Evolutionary conservation across 2,888 invertebrate genomes (phyloP).

Genomic region (Laspeyria flexula): DNA sequence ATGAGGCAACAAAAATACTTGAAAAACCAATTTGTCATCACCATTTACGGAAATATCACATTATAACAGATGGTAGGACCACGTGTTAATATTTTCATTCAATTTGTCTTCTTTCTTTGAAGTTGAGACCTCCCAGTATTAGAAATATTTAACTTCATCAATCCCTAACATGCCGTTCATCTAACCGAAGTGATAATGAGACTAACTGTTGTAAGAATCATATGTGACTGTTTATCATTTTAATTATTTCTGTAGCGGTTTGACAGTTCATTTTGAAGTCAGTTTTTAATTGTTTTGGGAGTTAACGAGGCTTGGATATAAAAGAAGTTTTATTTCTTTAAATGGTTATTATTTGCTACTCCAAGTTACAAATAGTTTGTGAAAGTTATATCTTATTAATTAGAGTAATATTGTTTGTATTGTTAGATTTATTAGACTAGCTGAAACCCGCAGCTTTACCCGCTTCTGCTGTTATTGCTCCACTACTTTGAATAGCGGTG

Average conservation of each 20-base stretch:
- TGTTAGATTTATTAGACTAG: too few relatives aligned
- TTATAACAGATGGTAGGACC: slow-evolving; percentile 28
- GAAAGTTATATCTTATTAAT: too few relatives aligned
- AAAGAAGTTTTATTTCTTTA: neutral
- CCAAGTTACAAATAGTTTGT: too few relatives aligned
- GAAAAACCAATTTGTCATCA: slow-evolving; percentile 9
- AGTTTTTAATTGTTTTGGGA: neutral
- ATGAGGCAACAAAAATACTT: neutral
- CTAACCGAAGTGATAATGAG: slow-evolving; percentile 34
- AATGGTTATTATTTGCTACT: too few relatives aligned
- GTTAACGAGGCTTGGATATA: neutral
- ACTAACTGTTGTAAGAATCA: slow-evolving; percentile 4
- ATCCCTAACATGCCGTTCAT: slow-evolving; percentile 18
- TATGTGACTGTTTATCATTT: slow-evolving; percentile 22
- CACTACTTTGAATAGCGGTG: too few relatives aligned
- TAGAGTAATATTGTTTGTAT: too few relatives aligned
- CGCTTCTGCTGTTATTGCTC: too few relatives aligned
- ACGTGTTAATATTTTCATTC: slow-evolving; percentile 49
- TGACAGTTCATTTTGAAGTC: slow-evolving; percentile 14
- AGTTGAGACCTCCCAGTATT: slow-evolving; percentile 37
- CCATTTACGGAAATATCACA: slow-evolving; percentile 25
- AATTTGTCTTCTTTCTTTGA: slow-evolving; percentile 49
- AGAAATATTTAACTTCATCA: slow-evolving; percentile 32
- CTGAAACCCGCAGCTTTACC: too few relatives aligned
- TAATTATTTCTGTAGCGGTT: slow-evolving; percentile 29